Conservation (phyloP, 2,888 invertebrate species). For the Catonia carolina region DNA sequence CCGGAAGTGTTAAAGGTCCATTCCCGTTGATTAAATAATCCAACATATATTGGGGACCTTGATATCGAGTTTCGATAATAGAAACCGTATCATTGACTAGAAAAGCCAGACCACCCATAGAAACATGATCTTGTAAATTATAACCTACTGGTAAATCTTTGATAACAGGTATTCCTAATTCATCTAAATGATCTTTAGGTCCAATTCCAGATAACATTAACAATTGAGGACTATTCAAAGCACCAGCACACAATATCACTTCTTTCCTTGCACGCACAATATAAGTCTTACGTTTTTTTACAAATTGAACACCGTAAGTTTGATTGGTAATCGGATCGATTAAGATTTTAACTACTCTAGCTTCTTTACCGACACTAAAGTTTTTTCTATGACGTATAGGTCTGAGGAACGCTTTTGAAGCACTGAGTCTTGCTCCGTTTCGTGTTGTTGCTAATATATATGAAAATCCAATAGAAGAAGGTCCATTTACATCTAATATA, state of each 20-base stretch:
- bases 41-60: conserved; percentile 38
- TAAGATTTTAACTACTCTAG: conserved; percentile 56
- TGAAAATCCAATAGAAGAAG: conserved; percentile 56
- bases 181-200: conserved; percentile 40
- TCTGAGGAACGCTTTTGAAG: conserved; percentile 57
- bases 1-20: conserved; percentile 43
- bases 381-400: conserved; percentile 55
- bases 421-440: conserved; percentile 57
- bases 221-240: conserved; percentile 83
- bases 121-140: conserved; percentile 44
- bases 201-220: conserved; percentile 76
- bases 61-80: conserved; percentile 34
- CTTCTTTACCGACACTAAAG: conserved; percentile 56
- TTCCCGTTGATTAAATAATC: conserved; percentile 40
- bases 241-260: conserved; percentile 78
- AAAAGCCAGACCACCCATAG: conserved; percentile 41
- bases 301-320: conserved; percentile 62
- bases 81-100: conserved; percentile 37
- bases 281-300: conserved; percentile 45
- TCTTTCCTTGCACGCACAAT: conserved; percentile 61
- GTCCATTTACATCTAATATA: conserved; percentile 62
- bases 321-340: conserved; percentile 55
- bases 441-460: conserved; percentile 56
- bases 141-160: conserved; percentile 43
- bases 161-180: conserved; percentile 42